Evolutionary conservation across 2,113 vertebrate species (phyloP), one percentile per base, ranked within the genome.

Genomic region (Tinamus guttatus): DNA sequence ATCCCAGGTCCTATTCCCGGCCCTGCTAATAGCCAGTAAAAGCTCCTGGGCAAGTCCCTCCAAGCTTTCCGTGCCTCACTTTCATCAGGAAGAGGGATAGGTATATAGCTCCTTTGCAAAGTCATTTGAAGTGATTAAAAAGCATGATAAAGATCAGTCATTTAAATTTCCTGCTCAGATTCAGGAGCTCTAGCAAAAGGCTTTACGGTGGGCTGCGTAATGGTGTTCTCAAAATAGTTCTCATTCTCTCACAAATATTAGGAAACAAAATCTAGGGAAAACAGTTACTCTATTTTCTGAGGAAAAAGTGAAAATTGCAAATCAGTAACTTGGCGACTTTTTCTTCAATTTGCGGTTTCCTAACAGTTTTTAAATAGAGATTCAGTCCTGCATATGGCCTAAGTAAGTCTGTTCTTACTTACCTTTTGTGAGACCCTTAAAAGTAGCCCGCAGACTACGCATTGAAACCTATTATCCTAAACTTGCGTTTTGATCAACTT

Each of bases 41-140:
- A 49, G 63, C 59, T 93, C 60, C 34, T 65, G 65, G 80, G 58
- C 80, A 90, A 94, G 58, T 34, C 1, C 84, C 54, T 89, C 69
- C 85, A 93, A 93, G 49, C 21, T 45, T 40, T 77, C 86, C 81
- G 60, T 82, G 38, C 77, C 91, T 90, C 56, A 56, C 36, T 94
- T 93, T 63, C 41, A 81, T 60, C 76, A 68, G 51, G 28, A 67
- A 78, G 63, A 77, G 13, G 32, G 9, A 36, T 7, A 94, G 38
- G 47, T n/a, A 73, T 1, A 13, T 22, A 45, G 62, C 18, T 90
- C 51, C 70, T 87, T 63, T 63, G 49, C 90, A 87, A 93, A 94
- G 52, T 52, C 74, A 81, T 60, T 3, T 84, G 34, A 89, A 85
- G 36, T 0, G 0, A 95, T 87, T 73, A 80, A 89, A 87, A 85